Evolutionary conservation across 2,888 invertebrate genomes (phyloP).

Genomic region (Polydrusus cervinus): DNA sequence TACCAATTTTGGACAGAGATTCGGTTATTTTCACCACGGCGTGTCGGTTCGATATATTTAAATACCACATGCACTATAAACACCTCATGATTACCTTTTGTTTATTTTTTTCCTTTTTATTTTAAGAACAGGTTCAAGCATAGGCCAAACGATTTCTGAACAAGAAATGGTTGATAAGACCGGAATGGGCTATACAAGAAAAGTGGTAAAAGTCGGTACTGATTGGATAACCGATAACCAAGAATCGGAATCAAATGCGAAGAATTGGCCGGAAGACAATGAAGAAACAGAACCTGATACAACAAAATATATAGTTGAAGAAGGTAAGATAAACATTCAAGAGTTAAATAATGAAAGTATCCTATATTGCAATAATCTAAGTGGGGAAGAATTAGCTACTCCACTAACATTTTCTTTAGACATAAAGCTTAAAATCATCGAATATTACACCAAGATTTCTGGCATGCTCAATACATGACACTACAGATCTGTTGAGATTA

Average conservation of each 20-base stretch:
- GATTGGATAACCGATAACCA: slow-evolving; percentile 58
- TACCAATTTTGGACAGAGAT: no score
- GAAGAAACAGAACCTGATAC: slow-evolving; percentile 53
- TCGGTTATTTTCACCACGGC: no score
- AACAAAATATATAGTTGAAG: slow-evolving; percentile 60
- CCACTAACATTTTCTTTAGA: no score
- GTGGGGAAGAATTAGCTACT: no score
- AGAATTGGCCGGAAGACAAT: background rate
- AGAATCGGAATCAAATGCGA: background rate
- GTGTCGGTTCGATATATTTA: no score
- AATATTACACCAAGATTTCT: no score
- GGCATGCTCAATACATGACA: no score
- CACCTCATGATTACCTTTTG: no score
- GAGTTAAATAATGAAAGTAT: background rate
- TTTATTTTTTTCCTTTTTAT: background rate
- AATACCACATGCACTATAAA: no score
- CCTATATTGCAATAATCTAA: no score
- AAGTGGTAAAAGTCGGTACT: slow-evolving; percentile 50
- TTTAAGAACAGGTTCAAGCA: background rate
- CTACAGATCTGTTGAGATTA: no score
- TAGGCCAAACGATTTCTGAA: slow-evolving; percentile 34
- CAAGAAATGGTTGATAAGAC: slow-evolving; percentile 59
- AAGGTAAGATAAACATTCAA: slow-evolving; percentile 47
- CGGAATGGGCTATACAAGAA: slow-evolving; percentile 16
- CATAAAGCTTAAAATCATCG: no score